These are phyloP conservation scores for Strongylocentrotus purpuratus DNA, from an alignment of 35 echinoderm and acorn worm species.

Conservation along the genomic window DNA sequence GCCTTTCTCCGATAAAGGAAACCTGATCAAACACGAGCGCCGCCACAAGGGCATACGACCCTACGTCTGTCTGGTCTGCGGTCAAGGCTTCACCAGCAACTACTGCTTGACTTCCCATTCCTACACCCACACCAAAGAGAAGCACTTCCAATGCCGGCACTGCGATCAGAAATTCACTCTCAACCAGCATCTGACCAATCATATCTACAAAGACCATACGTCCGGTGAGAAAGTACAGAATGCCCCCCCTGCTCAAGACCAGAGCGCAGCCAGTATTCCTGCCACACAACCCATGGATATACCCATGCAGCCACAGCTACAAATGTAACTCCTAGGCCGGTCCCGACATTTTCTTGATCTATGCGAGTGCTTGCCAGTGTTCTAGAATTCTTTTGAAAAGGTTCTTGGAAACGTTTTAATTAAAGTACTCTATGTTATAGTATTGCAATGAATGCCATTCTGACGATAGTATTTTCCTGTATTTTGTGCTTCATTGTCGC, in stretches of 20 bases:
- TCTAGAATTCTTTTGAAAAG: not conserved
- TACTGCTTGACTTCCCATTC: slow-evolving; percentile 63
- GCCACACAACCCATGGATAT: not conserved
- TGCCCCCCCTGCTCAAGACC: not conserved
- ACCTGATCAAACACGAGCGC: slow-evolving; percentile 51
- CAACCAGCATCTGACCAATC: slow-evolving; percentile 38
- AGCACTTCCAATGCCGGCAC: slow-evolving; percentile 56
- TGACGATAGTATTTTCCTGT: not conserved
- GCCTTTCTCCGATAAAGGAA: slow-evolving; percentile 43
- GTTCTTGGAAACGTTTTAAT: not conserved
- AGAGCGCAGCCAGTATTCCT: not conserved
- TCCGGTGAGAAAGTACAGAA: not conserved
- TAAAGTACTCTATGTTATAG: not conserved
- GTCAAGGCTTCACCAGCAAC: slow-evolving; percentile 83
- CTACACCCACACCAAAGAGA: slow-evolving; percentile 74
- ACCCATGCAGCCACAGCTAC: not conserved
- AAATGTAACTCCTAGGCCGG: not conserved
- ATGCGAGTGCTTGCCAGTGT: not conserved
- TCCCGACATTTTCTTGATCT: not conserved
- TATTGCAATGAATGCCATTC: not conserved
- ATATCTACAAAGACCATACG: slow-evolving; percentile 12
- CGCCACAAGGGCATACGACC: slow-evolving; percentile 54
- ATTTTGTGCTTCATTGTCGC: too few relatives aligned
- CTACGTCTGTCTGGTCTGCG: slow-evolving; percentile 68
- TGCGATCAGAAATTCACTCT: slow-evolving; percentile 61